Conservation (phyloP, 2,888 invertebrate genomes). For the Drosophila seclusa region DNA sequence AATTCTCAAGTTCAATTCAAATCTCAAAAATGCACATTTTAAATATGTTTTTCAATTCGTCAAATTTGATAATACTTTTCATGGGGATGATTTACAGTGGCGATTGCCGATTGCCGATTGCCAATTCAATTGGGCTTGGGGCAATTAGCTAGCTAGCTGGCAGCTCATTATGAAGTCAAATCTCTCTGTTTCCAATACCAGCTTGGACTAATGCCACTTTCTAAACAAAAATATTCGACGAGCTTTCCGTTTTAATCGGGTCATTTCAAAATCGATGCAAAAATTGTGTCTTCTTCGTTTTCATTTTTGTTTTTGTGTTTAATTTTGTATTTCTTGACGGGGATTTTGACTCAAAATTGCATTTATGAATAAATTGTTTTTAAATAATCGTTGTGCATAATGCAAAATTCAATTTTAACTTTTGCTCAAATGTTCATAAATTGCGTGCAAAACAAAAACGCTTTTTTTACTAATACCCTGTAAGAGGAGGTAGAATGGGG, state of each 20-base stretch:
- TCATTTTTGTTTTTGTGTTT: background rate
- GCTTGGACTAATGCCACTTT: constrained; percentile 38
- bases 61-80: background rate
- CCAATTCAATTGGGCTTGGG: background rate
- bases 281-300: background rate
- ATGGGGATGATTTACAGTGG: background rate
- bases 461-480: constrained; percentile 26
- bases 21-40: background rate
- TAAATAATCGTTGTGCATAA: constrained; percentile 5
- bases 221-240: constrained; percentile 24
- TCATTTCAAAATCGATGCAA: constrained; percentile 12
- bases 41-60: background rate
- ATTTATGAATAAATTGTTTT: constrained; percentile 25
- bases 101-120: background rate
- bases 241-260: constrained; percentile 24
- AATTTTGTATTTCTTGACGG: background rate
- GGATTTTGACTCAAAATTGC: constrained; percentile 3
- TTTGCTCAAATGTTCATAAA: constrained; percentile 15
- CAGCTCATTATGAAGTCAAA: constrained; percentile 32
- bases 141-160: constrained; percentile 1
- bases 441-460: constrained; percentile 2
- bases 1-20: background rate
- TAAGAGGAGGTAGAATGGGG: background rate
- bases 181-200: constrained; percentile 26
- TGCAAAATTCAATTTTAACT: background rate